Evolutionary conservation across 2,113 vertebrate genomes (phyloP), one percentile per base, ranked within the genome.

Genomic region (Xiphias gladius): DNA sequence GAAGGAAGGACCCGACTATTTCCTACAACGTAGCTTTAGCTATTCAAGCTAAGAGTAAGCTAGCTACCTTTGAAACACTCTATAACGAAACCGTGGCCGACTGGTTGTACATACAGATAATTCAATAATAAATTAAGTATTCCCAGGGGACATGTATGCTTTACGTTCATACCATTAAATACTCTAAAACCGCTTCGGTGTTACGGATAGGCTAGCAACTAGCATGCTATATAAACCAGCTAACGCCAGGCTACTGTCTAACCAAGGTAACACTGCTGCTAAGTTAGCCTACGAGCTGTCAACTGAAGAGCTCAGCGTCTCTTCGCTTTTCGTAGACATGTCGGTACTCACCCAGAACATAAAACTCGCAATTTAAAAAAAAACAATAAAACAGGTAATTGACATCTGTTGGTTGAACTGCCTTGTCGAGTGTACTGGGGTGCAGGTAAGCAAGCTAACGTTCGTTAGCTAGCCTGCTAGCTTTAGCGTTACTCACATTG

Each of bases 401-500:
- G 58, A 14, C 63, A 73, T 24, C 28, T 59, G 61, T 22, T 7
- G 3, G 7, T 2, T 2, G 7, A 65, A 28, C 20, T 61, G 75
- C 9, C 57, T 65, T 39, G 70, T 64, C 14, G 65, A 82, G 59
- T 74, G 84, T 39, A 19, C 50, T 9, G 22, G 28, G 65, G 30
- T 54, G 71, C 55, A 88, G 64, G 83, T 86, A 90, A 86, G 90
- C 86, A 88, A 76, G 91, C 89, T 89, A 80, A 64, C 28, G 59
- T 20, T 72, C 75, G 83, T 87, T 17, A 7, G 37, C 50, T 87
- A 89, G 89, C 80, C 66, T 30, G 86, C 39, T 91, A 86, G 88
- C 90, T 48, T 26, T 80, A 78, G 76, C 73, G 48, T 14, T 11
- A 96, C 97, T 97, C 95, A 98, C 97, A 95, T 98, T 98, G 96